phyloP scores from a whole-genome alignment of 2,113 vertebrate genomes.

The Alligator sinensis region DNA sequence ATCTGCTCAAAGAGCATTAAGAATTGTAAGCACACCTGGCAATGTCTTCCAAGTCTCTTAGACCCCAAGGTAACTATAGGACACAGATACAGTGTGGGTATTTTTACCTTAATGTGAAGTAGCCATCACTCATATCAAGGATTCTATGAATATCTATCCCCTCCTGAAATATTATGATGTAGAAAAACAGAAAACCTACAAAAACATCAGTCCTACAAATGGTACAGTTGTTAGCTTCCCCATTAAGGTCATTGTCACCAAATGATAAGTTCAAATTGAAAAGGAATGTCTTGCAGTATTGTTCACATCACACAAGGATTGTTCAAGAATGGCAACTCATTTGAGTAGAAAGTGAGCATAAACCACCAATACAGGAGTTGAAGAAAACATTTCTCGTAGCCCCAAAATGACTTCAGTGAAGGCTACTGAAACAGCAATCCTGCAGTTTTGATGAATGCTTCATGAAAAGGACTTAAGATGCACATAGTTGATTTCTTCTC shows the following conservation, averaged over 20 bases:
- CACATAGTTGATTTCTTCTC: not conserved
- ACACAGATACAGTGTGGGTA: not conserved
- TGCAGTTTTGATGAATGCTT: not conserved
- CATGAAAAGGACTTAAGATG: not conserved
- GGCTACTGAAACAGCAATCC: not conserved
- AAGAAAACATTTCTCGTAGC: not conserved
- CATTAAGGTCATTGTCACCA: not conserved
- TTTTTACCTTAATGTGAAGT: not conserved
- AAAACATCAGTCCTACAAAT: fast-evolving
- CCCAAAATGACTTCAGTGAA: not conserved
- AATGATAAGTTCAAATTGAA: not conserved
- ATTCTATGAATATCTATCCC: not conserved
- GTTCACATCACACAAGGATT: not conserved
- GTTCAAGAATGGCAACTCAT: not conserved
- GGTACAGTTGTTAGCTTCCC: not conserved
- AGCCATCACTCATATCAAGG: not conserved
- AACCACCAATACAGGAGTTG: not conserved
- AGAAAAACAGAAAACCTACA: not conserved
- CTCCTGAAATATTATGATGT: not conserved
- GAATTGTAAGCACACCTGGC: not conserved
- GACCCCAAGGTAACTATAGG: not conserved
- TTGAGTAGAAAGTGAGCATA: not conserved
- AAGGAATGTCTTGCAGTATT: not conserved
- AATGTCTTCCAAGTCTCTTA: not conserved
- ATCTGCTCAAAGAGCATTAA: not conserved